A percentile compares a stretch with the other conserved stretches of the same genome.
These are phyloP conservation scores for Grallaria varia DNA, from an alignment of 2,113 vertebrate genomes.

Conservation along the genomic window DNA sequence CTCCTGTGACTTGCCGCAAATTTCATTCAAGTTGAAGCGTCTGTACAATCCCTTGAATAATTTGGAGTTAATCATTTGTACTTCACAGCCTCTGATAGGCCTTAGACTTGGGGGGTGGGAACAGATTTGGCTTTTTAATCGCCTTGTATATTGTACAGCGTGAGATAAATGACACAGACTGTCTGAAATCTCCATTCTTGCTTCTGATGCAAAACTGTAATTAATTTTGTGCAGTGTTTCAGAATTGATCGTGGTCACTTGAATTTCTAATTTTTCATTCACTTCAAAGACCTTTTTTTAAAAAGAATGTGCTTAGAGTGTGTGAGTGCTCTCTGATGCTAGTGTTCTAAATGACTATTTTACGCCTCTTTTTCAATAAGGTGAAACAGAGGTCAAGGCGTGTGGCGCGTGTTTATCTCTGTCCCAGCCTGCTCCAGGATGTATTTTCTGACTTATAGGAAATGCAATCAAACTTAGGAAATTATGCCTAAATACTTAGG, in stretches of 20 bases:
- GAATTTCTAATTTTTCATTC: constrained; percentile 89
- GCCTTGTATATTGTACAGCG: constrained; percentile 79
- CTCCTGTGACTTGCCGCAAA: constrained; percentile 67
- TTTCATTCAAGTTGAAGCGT: constrained; percentile 77
- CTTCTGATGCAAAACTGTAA: constrained; percentile 91
- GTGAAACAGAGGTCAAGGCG: constrained; percentile 81
- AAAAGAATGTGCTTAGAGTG: constrained; percentile 54
- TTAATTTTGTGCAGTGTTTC: constrained; percentile 97
- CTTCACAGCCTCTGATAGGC: constrained; percentile 77
- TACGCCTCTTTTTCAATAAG: constrained; percentile 76
- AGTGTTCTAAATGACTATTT: constrained; percentile 69
- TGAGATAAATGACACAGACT: constrained; percentile 85
- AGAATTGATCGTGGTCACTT: constrained; percentile 94
- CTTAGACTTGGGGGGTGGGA: constrained; percentile 81
- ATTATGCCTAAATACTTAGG: constrained; percentile 51
- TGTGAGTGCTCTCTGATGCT: constrained; percentile 26
- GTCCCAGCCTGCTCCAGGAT: constrained; percentile 52
- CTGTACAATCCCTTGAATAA: constrained; percentile 84
- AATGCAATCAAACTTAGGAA: constrained; percentile 68
- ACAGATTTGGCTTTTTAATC: constrained; percentile 85
- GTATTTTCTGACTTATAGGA: constrained; percentile 64
- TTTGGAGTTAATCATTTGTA: constrained; percentile 91
- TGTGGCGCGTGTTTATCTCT: constrained; percentile 58
- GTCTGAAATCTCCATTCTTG: constrained; percentile 84
- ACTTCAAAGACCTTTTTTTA: constrained; percentile 77